phyloP scores from a whole-genome alignment of 2,888 invertebrate genomes.

The Andrena fulva region DNA sequence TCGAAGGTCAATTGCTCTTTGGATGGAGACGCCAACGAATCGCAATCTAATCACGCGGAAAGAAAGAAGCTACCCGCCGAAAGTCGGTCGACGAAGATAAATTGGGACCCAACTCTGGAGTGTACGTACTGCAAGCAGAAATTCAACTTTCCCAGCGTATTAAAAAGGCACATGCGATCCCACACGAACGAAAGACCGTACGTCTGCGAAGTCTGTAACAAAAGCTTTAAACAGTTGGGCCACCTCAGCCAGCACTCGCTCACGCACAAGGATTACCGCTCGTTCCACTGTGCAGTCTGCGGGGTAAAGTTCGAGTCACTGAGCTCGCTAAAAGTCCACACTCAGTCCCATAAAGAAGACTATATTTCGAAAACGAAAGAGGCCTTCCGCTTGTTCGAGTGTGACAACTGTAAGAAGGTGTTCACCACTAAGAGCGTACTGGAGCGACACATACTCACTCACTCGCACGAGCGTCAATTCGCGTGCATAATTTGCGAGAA shows the following conservation, averaged over 20 bases:
- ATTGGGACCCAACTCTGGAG: constrained; percentile 66
- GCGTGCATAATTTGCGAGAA: constrained; percentile 85
- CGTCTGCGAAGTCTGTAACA: constrained; percentile 76
- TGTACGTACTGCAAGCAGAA: constrained; percentile 77
- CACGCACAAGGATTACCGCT: constrained; percentile 77
- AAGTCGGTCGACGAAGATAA: constrained; percentile 54
- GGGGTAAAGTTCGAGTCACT: constrained; percentile 73
- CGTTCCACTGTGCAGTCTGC: constrained; percentile 75
- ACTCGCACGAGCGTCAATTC: constrained; percentile 83
- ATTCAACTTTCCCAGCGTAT: constrained; percentile 78
- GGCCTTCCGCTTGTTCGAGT: constrained; percentile 79
- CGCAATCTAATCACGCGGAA: background rate
- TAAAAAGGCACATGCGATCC: constrained; percentile 78
- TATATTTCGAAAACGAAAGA: constrained; percentile 50
- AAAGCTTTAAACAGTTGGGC: constrained; percentile 79
- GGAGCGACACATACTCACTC: constrained; percentile 86
- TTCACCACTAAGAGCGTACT: constrained; percentile 86
- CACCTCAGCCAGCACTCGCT: constrained; percentile 79
- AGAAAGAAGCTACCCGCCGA: constrained; percentile 33
- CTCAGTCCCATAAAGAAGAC: constrained; percentile 67
- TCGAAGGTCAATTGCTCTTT: constrained; percentile 1
- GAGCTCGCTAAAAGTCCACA: constrained; percentile 73
- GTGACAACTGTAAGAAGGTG: constrained; percentile 86
- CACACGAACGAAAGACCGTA: constrained; percentile 80
- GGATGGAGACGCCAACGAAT: background rate